Conservation (phyloP, 2,888 invertebrate genomes). For the Pterostichus madidus region DNA sequence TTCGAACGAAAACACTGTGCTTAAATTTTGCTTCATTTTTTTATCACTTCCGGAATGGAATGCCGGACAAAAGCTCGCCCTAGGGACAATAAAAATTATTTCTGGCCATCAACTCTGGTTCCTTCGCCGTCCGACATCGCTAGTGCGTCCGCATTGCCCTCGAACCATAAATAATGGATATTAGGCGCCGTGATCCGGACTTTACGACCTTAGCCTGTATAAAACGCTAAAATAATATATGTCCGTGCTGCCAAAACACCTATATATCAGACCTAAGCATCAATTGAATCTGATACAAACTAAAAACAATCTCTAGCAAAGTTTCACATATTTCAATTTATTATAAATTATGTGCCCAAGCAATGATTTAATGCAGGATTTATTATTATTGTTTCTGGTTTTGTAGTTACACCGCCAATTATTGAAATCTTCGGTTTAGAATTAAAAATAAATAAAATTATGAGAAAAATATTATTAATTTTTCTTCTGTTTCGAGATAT, state of each 20-base stretch:
- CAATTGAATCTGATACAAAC: not conserved
- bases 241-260: conserved; percentile 12
- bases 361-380: too few relatives aligned
- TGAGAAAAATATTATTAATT: too few relatives aligned
- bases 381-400: too few relatives aligned
- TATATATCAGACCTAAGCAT: conserved; percentile 25
- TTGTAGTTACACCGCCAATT: too few relatives aligned
- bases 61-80: conserved; percentile 45
- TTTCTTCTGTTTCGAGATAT: too few relatives aligned
- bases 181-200: conserved; percentile 43
- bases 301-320: not conserved
- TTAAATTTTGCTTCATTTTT: conserved; percentile 53
- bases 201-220: conserved; percentile 46
- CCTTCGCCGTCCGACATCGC: not conserved
- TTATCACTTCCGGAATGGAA: conserved; percentile 44
- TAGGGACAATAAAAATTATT: conserved; percentile 61
- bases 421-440: too few relatives aligned
- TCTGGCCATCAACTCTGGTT: conserved; percentile 56
- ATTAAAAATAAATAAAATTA: too few relatives aligned
- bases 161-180: conserved; percentile 62
- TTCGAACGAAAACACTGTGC: conserved; percentile 26
- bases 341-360: not conserved
- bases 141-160: conserved; percentile 7
- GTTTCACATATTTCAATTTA: conserved; percentile 3
- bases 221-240: conserved; percentile 47